Evolutionary conservation across 2,888 invertebrate species (phyloP).

Genomic region (Argyresthia albistria): DNA sequence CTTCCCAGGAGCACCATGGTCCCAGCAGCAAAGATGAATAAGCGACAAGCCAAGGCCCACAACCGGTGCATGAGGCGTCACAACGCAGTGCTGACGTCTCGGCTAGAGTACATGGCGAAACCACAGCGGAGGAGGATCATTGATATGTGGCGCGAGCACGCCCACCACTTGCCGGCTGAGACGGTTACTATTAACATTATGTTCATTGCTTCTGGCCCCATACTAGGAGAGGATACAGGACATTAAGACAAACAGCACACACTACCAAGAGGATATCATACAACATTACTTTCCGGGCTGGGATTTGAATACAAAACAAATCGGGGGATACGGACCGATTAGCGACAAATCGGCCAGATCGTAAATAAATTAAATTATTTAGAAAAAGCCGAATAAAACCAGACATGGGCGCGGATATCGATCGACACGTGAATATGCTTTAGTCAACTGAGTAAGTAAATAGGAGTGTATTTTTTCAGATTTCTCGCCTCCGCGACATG

Average conservation of each 20-base stretch:
- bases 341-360: too few relatives aligned
- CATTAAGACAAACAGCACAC: neutral
- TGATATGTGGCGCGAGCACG: constrained; percentile 48
- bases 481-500: constrained; percentile 45
- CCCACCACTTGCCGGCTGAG: constrained; percentile 36
- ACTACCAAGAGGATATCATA: neutral
- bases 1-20: constrained; percentile 44
- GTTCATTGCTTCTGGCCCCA: neutral
- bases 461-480: constrained; percentile 23
- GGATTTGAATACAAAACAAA: too few relatives aligned
- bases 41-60: constrained; percentile 30
- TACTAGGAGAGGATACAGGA: too few relatives aligned
- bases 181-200: constrained; percentile 27
- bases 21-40: constrained; percentile 42
- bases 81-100: constrained; percentile 45
- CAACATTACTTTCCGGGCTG: too few relatives aligned
- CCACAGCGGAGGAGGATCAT: constrained; percentile 43
- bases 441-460: neutral
- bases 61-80: constrained; percentile 44
- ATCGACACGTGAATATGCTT: neutral
- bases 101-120: constrained; percentile 46
- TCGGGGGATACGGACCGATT: too few relatives aligned
- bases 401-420: too few relatives aligned
- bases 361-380: too few relatives aligned
- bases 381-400: too few relatives aligned